Evolutionary conservation across 2,888 invertebrate genomes (phyloP).

Genomic region (Clanis bilineata): DNA sequence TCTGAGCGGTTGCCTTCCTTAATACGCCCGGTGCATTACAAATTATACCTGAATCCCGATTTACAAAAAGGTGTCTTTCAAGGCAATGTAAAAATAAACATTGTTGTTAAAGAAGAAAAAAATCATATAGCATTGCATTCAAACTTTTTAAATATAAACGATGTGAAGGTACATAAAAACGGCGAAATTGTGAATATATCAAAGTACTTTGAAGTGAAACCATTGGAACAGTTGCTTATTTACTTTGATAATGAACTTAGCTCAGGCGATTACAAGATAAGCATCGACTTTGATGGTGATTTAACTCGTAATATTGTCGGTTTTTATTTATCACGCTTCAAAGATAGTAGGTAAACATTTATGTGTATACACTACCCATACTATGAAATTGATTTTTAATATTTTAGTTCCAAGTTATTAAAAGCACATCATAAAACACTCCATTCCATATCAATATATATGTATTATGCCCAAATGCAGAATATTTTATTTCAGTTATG

Average conservation of each 20-base stretch:
- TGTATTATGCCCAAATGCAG: no score
- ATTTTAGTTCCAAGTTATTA: no score
- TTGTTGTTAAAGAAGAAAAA: conserved; percentile 62
- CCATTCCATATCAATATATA: no score
- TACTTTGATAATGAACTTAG: conserved; percentile 46
- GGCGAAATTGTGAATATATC: conserved; percentile 44
- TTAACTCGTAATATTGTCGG: conserved; percentile 87
- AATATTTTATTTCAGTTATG: no score
- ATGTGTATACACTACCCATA: not conserved
- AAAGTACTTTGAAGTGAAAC: conserved; percentile 53
- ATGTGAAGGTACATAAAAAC: conserved; percentile 54
- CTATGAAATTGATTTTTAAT: no score
- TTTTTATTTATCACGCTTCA: conserved; percentile 86
- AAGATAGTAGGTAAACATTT: conserved; percentile 64
- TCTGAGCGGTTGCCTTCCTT: conserved; percentile 56
- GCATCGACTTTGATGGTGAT: conserved; percentile 84
- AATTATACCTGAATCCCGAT: conserved; percentile 56
- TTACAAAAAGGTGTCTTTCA: conserved; percentile 53
- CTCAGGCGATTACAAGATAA: conserved; percentile 74
- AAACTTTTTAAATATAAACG: conserved; percentile 79
- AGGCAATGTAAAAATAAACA: conserved; percentile 60
- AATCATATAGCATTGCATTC: conserved; percentile 80
- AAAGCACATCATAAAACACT: no score
- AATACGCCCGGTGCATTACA: conserved; percentile 63
- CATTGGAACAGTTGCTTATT: conserved; percentile 62